Percentiles rank a stretch among this genome's conserved stretches.
Conservation (phyloP, 2,113 vertebrate genomes). For the Ursus arctos region DNA sequence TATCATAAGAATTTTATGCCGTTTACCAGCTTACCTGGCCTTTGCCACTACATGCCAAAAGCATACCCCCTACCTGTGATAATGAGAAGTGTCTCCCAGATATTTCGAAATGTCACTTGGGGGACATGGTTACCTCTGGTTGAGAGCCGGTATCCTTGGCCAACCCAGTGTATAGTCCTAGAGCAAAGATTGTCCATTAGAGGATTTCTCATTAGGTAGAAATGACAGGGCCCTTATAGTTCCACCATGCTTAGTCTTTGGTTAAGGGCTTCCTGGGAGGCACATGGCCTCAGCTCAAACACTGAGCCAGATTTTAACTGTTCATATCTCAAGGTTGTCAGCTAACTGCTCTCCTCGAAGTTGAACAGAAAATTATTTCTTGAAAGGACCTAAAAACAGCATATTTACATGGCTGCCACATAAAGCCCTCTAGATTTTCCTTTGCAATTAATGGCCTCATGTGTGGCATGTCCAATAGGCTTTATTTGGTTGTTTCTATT, state of each 20-base stretch:
- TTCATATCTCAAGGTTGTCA: not conserved
- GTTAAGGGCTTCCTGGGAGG: not conserved
- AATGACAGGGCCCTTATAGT: not conserved
- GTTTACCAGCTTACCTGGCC: too few relatives aligned
- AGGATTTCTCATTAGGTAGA: not conserved
- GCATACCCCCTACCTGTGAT: not conserved
- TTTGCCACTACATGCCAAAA: not conserved
- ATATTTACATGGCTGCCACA: not conserved
- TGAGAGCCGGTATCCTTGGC: not conserved
- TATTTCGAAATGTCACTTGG: not conserved
- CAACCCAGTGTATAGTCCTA: not conserved
- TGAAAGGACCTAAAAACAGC: not conserved
- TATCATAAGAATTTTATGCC: not conserved
- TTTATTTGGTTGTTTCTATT: not conserved
- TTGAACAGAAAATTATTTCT: not conserved
- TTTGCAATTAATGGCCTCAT: not conserved
- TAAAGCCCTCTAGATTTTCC: not conserved
- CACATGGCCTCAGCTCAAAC: not conserved
- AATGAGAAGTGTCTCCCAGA: not conserved
- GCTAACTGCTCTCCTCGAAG: not conserved
- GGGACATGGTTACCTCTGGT: not conserved
- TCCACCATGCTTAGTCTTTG: not conserved
- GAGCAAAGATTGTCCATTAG: not conserved
- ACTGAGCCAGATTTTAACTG: not conserved
- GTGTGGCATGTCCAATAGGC: not conserved